Evolutionary conservation across 2,888 invertebrate species (phyloP), one percentile per base, ranked within the genome.

Genomic region (Linnaemya vulpina): DNA sequence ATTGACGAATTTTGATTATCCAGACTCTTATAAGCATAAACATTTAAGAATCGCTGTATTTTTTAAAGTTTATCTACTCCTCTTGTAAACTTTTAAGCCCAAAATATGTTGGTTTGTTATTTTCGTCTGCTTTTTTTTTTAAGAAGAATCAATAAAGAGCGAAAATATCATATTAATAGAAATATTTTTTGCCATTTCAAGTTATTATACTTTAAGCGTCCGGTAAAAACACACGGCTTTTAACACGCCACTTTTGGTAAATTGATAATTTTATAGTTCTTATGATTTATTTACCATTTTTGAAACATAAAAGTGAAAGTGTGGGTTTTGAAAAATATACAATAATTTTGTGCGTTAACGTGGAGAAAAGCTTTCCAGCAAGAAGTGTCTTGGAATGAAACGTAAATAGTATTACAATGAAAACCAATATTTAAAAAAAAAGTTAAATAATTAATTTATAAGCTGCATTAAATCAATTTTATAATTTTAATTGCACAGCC

Each of bases 291-390:
- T 58, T 30, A 78, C 53, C 15, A 65, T 46, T 77, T 74, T 63
- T 68, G 67, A 1, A 25, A 43, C n/a, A 51, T 30, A 70, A 75
- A 63, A 58, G 84, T 82, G 84, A 85, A 85, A 85, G 84, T 67
- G 40, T 62, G 2, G 35, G 30, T 63, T 11, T 38, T 60, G 13
- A 35, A 20, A 40, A 46, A 76, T 35, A 49, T 13, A 38, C 13
- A 46, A 46, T 67, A 38, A 22, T 8, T 35, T 35, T 17, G 35
- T 68, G 58, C 30, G 53, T 68, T 78, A 83, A 51, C 51, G 51
- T 60, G 67, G 25, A 63, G 53, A 60, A 8, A 25, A 4, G 46
- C 55, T 22, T 60, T 40, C 43, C 38, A 49, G 58, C 30, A 38
- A 40, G 35, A 38, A 40, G 40, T 62, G 43, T 22, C 30, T 76